These are phyloP conservation scores for Heteronetta atricapilla DNA, from an alignment of 2,113 vertebrate genomes.

Conservation along the genomic window DNA sequence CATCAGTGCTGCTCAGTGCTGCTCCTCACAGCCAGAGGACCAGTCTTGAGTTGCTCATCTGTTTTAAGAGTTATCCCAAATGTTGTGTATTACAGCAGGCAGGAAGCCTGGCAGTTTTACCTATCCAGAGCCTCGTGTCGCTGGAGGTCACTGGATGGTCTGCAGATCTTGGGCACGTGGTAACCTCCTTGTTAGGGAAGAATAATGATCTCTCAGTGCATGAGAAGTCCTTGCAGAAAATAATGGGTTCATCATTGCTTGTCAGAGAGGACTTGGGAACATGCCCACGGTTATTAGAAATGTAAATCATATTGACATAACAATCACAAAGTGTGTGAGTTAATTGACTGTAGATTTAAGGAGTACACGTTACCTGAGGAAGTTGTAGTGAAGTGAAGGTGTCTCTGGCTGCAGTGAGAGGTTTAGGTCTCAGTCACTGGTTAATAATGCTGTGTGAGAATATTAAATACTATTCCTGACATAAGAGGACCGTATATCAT, in stretches of 20 bases:
- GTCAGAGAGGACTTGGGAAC: too few relatives aligned
- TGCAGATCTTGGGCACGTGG: fast-evolving
- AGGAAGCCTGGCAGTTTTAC: not conserved
- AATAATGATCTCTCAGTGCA: too few relatives aligned
- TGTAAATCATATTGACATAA: too few relatives aligned
- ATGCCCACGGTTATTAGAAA: too few relatives aligned
- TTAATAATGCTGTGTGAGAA: not conserved
- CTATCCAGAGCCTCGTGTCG: fast-evolving
- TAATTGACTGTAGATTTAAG: too few relatives aligned
- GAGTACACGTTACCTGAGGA: too few relatives aligned
- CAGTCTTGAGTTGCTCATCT: not conserved
- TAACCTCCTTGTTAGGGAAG: not conserved
- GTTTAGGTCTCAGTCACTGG: not conserved
- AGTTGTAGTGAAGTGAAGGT: too few relatives aligned
- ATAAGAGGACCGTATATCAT: not conserved
- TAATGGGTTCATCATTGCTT: too few relatives aligned
- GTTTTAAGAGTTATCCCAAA: not conserved
- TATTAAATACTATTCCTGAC: not conserved
- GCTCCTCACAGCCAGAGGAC: not conserved
- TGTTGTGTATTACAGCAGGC: fast-evolving
- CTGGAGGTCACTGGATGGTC: not conserved
- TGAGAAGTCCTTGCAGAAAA: too few relatives aligned
- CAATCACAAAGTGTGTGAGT: too few relatives aligned
- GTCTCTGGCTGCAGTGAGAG: not conserved
- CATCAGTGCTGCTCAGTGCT: not conserved